These are phyloP conservation scores for Pogona vitticeps DNA, from an alignment of 2,113 vertebrate species.

Conservation along the genomic window DNA sequence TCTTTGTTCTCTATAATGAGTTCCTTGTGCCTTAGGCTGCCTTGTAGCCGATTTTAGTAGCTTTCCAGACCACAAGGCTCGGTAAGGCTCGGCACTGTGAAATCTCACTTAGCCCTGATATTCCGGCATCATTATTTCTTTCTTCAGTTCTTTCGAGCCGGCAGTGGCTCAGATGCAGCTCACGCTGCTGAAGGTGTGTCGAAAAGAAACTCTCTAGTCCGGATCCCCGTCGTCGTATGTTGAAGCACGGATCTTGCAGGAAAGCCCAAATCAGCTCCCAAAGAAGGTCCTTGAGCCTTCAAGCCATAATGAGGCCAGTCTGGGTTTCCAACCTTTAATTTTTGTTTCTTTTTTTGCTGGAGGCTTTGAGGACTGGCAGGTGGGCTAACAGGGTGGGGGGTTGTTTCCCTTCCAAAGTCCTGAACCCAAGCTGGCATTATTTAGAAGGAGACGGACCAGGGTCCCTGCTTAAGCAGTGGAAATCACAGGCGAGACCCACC, in stretches of 20 bases:
- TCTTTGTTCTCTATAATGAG: too few species aligned
- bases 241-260: neutral
- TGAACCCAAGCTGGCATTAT: constrained; percentile 1
- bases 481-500: too few species aligned
- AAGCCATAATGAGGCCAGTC: neutral
- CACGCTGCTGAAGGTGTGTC: neutral
- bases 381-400: neutral
- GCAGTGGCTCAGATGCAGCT: neutral
- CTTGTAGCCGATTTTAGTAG: too few species aligned
- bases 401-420: neutral
- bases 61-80: too few species aligned
- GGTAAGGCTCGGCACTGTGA: too few species aligned
- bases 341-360: constrained; percentile 7
- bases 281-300: neutral
- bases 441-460: too few species aligned
- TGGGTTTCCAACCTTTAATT: neutral
- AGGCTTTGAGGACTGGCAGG: neutral
- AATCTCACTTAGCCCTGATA: neutral
- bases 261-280: neutral
- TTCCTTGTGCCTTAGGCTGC: too few species aligned
- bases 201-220: too few species aligned
- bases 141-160: neutral
- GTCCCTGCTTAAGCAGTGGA: too few species aligned
- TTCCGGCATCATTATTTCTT: neutral
- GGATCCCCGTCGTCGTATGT: neutral